A percentile compares a stretch with the other conserved stretches of the same genome.
phyloP scores from a whole-genome alignment of 1,140 invertebrate species.

The Phthorimaea operculella region DNA sequence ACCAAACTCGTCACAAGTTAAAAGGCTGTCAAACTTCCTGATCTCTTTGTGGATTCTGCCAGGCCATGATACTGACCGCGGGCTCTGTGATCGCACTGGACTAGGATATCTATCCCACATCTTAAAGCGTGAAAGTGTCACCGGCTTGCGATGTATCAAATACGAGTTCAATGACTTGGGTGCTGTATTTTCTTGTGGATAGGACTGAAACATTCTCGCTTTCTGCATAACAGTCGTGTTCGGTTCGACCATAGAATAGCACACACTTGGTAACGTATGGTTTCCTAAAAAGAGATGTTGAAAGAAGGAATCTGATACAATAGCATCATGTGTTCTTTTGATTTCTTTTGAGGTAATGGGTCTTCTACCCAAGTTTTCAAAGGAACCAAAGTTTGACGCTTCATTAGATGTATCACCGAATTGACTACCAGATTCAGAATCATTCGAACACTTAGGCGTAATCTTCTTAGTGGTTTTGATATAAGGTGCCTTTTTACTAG shows the following conservation, averaged over 20 bases:
- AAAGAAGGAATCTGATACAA: constrained; percentile 75
- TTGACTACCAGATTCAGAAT: constrained; percentile 30
- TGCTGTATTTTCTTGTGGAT: constrained; percentile 49
- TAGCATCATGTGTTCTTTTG: constrained; percentile 66
- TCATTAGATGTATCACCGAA: constrained; percentile 35
- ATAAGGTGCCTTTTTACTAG: constrained; percentile 25
- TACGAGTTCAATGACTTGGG: constrained; percentile 72
- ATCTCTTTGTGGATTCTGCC: constrained; percentile 53
- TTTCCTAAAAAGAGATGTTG: constrained; percentile 75
- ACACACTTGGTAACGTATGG: constrained; percentile 30
- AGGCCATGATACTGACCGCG: constrained; percentile 62
- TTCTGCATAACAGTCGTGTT: constrained; percentile 72
- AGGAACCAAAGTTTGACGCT: constrained; percentile 24
- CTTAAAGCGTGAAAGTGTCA: constrained; percentile 77
- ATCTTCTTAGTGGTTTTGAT: constrained; percentile 26
- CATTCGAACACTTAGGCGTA: constrained; percentile 14
- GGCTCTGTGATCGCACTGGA: constrained; percentile 29
- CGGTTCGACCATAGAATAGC: constrained; percentile 44
- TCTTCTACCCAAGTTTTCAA: constrained; percentile 26
- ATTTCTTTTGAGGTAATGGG: constrained; percentile 63
- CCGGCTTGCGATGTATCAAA: constrained; percentile 75
- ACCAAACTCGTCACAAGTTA: constrained; percentile 43
- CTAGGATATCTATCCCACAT: constrained; percentile 71
- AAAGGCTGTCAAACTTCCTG: constrained; percentile 54
- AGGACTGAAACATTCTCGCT: constrained; percentile 71